Evolutionary conservation across 2,797 vertebrate species (phyloP), one percentile per base, ranked within the genome.

Genomic region (Mionectes olivaceus): DNA sequence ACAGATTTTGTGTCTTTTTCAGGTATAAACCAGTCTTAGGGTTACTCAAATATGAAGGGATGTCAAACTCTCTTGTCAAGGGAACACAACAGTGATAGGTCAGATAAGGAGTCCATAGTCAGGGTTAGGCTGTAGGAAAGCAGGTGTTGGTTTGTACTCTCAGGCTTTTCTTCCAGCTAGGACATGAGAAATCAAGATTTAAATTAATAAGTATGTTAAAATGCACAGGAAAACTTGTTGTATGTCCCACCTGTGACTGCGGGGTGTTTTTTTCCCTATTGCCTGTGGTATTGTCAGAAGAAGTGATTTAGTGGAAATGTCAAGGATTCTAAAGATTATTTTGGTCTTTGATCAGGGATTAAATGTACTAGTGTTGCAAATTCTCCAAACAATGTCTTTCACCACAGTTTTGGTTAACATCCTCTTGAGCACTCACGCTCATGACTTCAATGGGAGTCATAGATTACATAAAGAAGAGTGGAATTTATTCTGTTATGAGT

Each of bases 401-500:
- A 88, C 46, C 49, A 64, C 22, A 25, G 2, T 41, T 89, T 83
- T 85, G 44, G 47, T 80, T 74, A 52, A 47, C 0, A 3, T 64
- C 25, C 41, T 83, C 41, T 53, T 46, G 76, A 21, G 59, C 55
- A 24, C 27, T 82, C 2, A 0, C 44, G 44, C 23, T 91, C 21
- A 49, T 86, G 43, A 81, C 53, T 57, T 80, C 49, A 64, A 64
- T 32, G 32, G 43, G 55, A 92, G 47, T 82, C 65, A 87, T 2
- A 67, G 65, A 78, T 88, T 90, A 80, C 88, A 87, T 81, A 92
- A 75, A 9, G 57, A 87, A 32, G 28, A 46, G 39, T 71, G 70
- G 83, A 90, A 92, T 93, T 89, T 90, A 76, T 35, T 65, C 55
- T 70, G 43, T 44, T 44, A 44, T 44, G 83, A 94, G 53, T 87